Conservation (phyloP, 2,113 vertebrate genomes). For the Petrocephalus microphthalmus region DNA sequence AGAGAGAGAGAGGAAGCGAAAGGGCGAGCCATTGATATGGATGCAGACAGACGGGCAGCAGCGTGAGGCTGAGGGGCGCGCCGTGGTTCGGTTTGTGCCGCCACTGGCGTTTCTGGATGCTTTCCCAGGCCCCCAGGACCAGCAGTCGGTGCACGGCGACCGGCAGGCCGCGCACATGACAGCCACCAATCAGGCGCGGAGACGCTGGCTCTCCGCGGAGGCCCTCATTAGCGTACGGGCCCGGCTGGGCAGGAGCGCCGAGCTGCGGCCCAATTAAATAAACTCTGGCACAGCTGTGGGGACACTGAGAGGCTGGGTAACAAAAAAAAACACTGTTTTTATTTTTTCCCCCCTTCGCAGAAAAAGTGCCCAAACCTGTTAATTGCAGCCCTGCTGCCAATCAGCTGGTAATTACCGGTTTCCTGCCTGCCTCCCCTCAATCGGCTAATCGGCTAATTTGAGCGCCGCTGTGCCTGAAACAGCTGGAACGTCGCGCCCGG, state of each 20-base stretch:
- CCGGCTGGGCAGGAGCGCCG: not conserved
- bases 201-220: not conserved
- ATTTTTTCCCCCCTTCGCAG: not conserved
- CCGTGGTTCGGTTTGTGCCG: not conserved
- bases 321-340: slow-evolving; percentile 39
- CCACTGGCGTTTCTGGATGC: not conserved
- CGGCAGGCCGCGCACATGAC: not conserved
- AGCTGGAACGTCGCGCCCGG: slow-evolving; percentile 63
- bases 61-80: too few species aligned
- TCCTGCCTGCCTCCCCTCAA: slow-evolving; percentile 71
- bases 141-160: not conserved
- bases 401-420: slow-evolving; percentile 73
- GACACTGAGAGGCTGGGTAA: not conserved
- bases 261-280: slow-evolving; percentile 6
- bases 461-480: slow-evolving; percentile 62
- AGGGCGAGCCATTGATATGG: not conserved
- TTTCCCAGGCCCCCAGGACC: not conserved
- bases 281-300: not conserved
- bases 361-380: slow-evolving; percentile 50
- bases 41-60: not conserved
- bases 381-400: slow-evolving; percentile 75
- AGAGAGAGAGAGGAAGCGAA: not conserved
- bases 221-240: slow-evolving; percentile 11
- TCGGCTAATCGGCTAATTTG: slow-evolving; percentile 74
- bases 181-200: not conserved